These are phyloP conservation scores for Stegana nigrithorax DNA, from an alignment of 2,888 invertebrate species.

Conservation along the genomic window DNA sequence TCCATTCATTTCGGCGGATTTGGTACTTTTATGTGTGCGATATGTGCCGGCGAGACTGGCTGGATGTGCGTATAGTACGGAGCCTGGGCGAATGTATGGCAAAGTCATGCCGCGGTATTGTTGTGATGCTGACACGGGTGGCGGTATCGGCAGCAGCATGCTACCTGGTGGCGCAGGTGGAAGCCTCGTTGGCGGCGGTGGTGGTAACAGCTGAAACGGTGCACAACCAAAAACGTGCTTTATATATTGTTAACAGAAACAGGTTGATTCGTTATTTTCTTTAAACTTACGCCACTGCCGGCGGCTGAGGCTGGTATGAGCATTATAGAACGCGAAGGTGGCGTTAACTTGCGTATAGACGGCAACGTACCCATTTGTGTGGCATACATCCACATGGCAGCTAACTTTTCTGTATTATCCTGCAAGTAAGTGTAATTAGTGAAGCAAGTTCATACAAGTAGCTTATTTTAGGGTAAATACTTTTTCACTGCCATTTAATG, in stretches of 20 bases:
- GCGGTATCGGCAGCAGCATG: slow-evolving; percentile 33
- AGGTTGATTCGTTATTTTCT: no score
- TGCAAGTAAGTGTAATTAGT: no score
- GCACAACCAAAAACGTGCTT: not conserved
- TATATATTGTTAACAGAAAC: not conserved
- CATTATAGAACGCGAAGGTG: slow-evolving; percentile 55
- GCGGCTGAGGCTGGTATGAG: slow-evolving; percentile 63
- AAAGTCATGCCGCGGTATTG: slow-evolving; percentile 57
- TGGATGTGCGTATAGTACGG: slow-evolving; percentile 54
- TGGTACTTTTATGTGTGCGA: slow-evolving; percentile 55
- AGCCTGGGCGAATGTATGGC: slow-evolving; percentile 55
- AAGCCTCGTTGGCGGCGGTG: slow-evolving; percentile 47
- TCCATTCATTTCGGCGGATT: slow-evolving; percentile 52
- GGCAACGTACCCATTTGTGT: slow-evolving; percentile 49
- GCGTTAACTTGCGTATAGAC: slow-evolving; percentile 41
- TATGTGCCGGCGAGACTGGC: slow-evolving; percentile 53
- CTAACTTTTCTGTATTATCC: slow-evolving; percentile 59
- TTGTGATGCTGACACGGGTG: slow-evolving; percentile 36
- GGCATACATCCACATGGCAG: slow-evolving; percentile 64
- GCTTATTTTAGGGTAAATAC: slow-evolving; percentile 35
- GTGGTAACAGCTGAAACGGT: slow-evolving; percentile 43
- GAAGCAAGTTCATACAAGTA: no score
- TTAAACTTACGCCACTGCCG: slow-evolving; percentile 48
- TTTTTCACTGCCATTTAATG: slow-evolving; percentile 56
- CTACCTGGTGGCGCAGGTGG: slow-evolving; percentile 36